Base-by-base conservation (phyloP, 2,888 invertebrate genomes). In the Cheilosia variabilis region DNA sequence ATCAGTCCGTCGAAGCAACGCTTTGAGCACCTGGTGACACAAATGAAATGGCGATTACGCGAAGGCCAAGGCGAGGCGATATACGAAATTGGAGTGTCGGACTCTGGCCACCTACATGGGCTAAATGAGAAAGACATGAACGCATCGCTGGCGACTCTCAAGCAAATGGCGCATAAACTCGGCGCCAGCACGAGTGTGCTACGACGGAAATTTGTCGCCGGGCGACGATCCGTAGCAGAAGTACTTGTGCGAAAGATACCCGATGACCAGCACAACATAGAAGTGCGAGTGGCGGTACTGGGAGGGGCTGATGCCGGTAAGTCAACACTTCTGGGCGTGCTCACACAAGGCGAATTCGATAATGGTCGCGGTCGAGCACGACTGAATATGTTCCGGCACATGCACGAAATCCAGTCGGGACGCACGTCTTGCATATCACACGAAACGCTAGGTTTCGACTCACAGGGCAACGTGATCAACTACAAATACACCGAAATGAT, bases 251-350 rank as follows among this genome's bases (percentile, higher is more conserved):
- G 98, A 83, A 98, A 98, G 94, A 96, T 96, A 84, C 96, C 97
- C 0, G 97, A 97, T 89, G 96, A 97, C 87, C 96, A 97, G 89
- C 96, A 97, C 89, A 97, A 96, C 73, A 96, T 98, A 63, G 99
- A 99, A 91, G 93, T 99, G 53, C 93, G 98, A 69, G 95, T 98
- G 4, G 98, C 98, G 0, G 98, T 99, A 41, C 94, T 98, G 91
- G 99, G 99, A 0, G 97, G 97, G 88, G 98, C 98, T 88, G 98
- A 98, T 93, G 98, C 97, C 1, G 99, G 99, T n/a, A 99, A 99
- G 91, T 98, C 98, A 6, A 99, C 99, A 0, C 93, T 99, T 41
- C 94, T 99, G 37, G 99, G 99, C 13, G 99, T 99, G 0, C 92
- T 99, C 37, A 99, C 99, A 0, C 98, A 99, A 92, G 98, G 99